Conservation (phyloP, 2,888 invertebrate species). For the Prosopocoilus inquinatus region DNA sequence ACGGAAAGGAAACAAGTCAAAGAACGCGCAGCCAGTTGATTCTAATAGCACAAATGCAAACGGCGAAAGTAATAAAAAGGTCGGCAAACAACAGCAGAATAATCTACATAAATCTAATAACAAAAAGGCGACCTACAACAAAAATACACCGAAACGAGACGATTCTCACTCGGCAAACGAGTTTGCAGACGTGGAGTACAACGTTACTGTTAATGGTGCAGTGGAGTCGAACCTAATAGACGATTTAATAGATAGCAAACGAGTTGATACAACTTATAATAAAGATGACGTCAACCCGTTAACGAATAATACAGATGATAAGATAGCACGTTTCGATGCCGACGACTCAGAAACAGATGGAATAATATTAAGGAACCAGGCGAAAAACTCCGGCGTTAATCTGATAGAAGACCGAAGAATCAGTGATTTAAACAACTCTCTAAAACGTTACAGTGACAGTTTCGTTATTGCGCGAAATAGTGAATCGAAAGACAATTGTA, state of each 20-base stretch:
- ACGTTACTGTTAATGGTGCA: too few species aligned
- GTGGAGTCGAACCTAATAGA: neutral
- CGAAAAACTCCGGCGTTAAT: constrained; percentile 8
- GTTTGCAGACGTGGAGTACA: too few species aligned
- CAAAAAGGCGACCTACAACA: constrained; percentile 5
- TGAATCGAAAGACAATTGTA: constrained; percentile 14
- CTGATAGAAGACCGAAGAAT: neutral
- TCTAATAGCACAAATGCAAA: constrained; percentile 24
- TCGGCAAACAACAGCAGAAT: constrained; percentile 9
- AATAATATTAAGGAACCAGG: constrained; percentile 1
- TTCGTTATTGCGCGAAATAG: constrained; percentile 38
- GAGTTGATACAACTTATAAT: constrained; percentile 8
- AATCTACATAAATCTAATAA: neutral
- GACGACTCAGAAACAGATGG: too few species aligned
- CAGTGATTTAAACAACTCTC: constrained; percentile 2
- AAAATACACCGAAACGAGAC: constrained; percentile 7
- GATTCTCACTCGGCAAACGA: neutral
- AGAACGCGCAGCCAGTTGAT: constrained; percentile 18
- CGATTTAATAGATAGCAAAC: constrained; percentile 2
- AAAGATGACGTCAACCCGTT: constrained; percentile 11
- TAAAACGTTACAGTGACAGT: constrained; percentile 48
- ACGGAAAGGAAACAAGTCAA: constrained; percentile 43
- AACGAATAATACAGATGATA: constrained; percentile 14
- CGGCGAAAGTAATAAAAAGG: constrained; percentile 24
- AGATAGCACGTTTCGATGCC: neutral